Percentiles rank a stretch among this genome's conserved stretches.
Conservation (phyloP, 2,888 invertebrate genomes). For the Oxycera nigricornis region DNA sequence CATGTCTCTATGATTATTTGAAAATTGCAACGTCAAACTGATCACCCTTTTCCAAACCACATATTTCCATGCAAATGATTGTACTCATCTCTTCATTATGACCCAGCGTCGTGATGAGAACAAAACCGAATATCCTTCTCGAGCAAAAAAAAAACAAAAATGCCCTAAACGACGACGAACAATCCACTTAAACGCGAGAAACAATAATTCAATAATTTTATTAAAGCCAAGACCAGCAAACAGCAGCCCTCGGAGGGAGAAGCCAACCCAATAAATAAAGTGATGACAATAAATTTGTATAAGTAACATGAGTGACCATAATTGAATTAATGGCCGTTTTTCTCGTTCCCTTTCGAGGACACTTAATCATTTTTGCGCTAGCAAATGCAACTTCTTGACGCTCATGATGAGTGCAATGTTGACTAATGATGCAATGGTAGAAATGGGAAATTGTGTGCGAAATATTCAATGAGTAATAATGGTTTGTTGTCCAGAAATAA, state of each 20-base stretch:
- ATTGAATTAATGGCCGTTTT: constrained; percentile 31
- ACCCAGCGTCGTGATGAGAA: no score
- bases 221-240: constrained; percentile 14
- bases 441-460: no score
- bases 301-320: constrained; percentile 39
- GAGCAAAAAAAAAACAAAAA: background rate
- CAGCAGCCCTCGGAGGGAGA: constrained; percentile 1
- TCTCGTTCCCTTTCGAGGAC: constrained; percentile 24
- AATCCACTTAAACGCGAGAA: constrained; percentile 1
- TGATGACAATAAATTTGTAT: constrained; percentile 39
- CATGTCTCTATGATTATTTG: no score
- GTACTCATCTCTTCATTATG: no score
- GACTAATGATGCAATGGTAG: no score
- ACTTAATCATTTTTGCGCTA: constrained; percentile 28
- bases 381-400: constrained; percentile 5
- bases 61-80: no score
- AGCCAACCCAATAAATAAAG: constrained; percentile 16
- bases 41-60: no score
- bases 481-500: no score
- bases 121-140: no score
- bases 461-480: no score
- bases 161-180: background rate
- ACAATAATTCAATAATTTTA: constrained; percentile 41
- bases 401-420: no score
- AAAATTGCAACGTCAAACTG: no score